Evolutionary conservation across 1,140 invertebrate genomes (phyloP).

Genomic region (Neelides sp.): DNA sequence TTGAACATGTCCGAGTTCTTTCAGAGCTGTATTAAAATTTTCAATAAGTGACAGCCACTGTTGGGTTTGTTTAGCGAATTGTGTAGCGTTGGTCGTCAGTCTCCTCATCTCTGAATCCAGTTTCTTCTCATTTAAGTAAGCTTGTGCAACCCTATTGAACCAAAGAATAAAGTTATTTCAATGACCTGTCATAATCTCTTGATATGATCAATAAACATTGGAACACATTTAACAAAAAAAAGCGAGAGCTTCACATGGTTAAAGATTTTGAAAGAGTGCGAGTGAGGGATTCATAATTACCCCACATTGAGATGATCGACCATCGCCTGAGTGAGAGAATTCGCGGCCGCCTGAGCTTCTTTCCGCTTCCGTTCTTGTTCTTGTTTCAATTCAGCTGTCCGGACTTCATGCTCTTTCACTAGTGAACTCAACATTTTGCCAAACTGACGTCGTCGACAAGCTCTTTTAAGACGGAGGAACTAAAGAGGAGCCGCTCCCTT

Average conservation of each 20-base stretch:
- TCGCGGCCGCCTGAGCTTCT: conserved; percentile 81
- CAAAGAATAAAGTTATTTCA: not conserved
- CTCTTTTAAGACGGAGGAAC: too few relatives aligned
- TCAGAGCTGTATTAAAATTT: conserved; percentile 85
- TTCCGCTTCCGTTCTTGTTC: conserved; percentile 79
- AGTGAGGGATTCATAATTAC: conserved; percentile 43
- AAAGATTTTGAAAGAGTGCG: too few relatives aligned
- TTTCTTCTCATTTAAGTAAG: conserved; percentile 94
- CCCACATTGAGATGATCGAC: conserved; percentile 96
- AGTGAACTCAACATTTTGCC: conserved; percentile 66
- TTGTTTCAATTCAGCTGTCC: conserved; percentile 62
- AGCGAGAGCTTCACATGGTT: too few relatives aligned
- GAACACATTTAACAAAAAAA: too few relatives aligned
- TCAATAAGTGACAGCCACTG: conserved; percentile 91
- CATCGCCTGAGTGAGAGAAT: conserved; percentile 78
- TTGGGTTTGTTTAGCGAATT: conserved; percentile 91
- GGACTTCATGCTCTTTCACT: conserved; percentile 73
- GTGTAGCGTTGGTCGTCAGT: conserved; percentile 81
- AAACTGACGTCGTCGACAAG: too few relatives aligned
- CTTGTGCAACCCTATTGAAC: conserved; percentile 68
- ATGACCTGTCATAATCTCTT: too few relatives aligned
- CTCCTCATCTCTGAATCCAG: conserved; percentile 93
- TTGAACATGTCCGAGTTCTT: conserved; percentile 97
- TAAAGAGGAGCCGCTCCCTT: too few relatives aligned
- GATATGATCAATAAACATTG: too few relatives aligned